Evolutionary conservation across 2,888 invertebrate species (phyloP), one percentile per base, ranked within the genome.

Genomic region (Thera britannica): DNA sequence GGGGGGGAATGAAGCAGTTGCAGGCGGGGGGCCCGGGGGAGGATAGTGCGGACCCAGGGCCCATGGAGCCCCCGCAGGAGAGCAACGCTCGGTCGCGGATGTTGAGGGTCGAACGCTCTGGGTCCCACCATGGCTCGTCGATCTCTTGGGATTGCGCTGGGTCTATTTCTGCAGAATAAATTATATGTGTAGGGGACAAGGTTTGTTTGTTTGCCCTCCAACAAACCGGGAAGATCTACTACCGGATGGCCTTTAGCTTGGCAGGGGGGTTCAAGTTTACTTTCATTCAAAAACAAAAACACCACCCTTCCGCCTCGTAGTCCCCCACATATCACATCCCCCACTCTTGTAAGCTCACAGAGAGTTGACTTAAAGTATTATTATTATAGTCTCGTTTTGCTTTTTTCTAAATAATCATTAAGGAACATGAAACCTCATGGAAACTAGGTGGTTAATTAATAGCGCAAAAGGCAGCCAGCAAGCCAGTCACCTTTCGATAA

Each of bases 1-100:
- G 73, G 1, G 82, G 90, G 52, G 90, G 90, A 41, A 89, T 88
- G 81, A 93, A 90, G 80, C 93, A 93, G 63, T 88, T 88, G 81
- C 93, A 93, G 7, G 89, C 91, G 2, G 92, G 92, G 2, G 87
- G 90, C 0, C 91, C 92, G 0, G 93, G 92, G 41, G 91, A 90
- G 0, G 92, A 92, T 0, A 91, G 81, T 0, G 92, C 90, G 0
- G 92, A 93, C 0, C 90, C 90, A 0, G 91, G 90, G 1, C 90
- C 90, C 0, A 89, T 60, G 0, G 91, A 88, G 1, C 90, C 89
- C 2, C 92, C 91, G 72, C 92, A 92, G 0, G 92, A 93, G 0
- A 92, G 79, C 0, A 90, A 84, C 0, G 93, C 93, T 4, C 93
- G 81, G 61, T 92, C 92, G 0, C 89, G 81, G 12, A 93, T 90